Percentiles rank a stretch among this genome's conserved stretches.
Evolutionary conservation across 2,797 vertebrate genomes (phyloP).

Genomic region (Diglossa cyanea): DNA sequence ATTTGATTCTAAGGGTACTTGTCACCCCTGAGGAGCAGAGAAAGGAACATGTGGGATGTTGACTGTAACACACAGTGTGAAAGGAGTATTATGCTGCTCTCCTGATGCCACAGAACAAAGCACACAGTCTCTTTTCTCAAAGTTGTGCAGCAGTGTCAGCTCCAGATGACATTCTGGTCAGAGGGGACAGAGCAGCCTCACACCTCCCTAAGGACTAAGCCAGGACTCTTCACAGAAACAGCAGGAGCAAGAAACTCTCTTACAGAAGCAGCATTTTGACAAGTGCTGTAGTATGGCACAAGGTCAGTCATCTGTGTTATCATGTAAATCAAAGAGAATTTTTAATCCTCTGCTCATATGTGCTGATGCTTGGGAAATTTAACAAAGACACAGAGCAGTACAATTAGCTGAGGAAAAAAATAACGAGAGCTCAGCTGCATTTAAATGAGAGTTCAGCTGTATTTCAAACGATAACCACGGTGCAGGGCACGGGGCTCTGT

Average conservation of each 20-base stretch:
- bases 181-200: not conserved
- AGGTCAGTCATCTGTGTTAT: constrained; percentile 2
- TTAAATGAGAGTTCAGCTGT: not conserved
- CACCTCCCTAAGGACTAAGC: not conserved
- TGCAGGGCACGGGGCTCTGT: not conserved
- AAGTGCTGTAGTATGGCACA: not conserved
- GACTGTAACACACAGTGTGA: not conserved
- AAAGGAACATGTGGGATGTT: not conserved
- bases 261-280: not conserved
- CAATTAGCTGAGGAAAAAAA: constrained; percentile 5
- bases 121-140: not conserved
- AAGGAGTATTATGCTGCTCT: not conserved
- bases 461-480: not conserved
- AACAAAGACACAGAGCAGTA: not conserved
- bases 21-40: not conserved
- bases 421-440: not conserved
- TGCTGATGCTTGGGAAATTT: not conserved
- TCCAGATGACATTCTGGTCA: not conserved
- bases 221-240: not conserved
- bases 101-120: not conserved
- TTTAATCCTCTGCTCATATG: not conserved
- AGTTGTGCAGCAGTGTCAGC: not conserved
- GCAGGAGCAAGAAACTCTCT: not conserved
- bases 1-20: not conserved
- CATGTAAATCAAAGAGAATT: constrained; percentile 14